Evolutionary conservation across 2,888 invertebrate genomes (phyloP), one percentile per base, ranked within the genome.

Genomic region (Cerastis leucographa): DNA sequence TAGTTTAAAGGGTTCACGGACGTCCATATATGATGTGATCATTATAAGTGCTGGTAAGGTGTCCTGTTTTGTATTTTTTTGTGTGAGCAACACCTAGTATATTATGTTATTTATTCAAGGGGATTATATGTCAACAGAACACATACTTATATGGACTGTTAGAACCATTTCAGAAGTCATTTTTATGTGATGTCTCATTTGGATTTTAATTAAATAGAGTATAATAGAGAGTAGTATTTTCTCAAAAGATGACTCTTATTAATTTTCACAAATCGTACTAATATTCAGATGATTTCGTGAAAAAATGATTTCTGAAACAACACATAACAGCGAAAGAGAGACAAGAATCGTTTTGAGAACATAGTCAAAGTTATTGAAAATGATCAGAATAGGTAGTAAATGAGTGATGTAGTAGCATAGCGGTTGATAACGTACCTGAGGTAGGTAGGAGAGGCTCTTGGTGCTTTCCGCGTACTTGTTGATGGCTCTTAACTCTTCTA

Each of bases 381-480:
- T 68, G 9, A 84, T 65, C 67, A 54, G 54, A 77, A 46, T 69
- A 54, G 5, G 12, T 54, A 81, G 56, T 80, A 69, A 74, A 65
- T 67, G 54, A 76, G 25, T 61, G 4, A 9, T 70, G 56, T 14
- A 9, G 67, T 62, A 70, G 6, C 22, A 61, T 70, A 68, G 61
- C 35, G 62, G 66, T 62, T 78, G 59, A 64, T 61, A 62, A 77
- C 97, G 96, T 97, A 99, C 99, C 98, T 98, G 98, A 86, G 99
- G 99, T 92, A 99, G 97, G 95, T 98, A 99, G 90, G 98, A 98
- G 91, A 99, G 97, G 94, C 98, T 98, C 95, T 98, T 98, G 80
- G 99, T 99, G 95, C 98, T 99, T 96, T 99, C 99, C 40, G 99
- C 99, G 94, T 99, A 99, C 91, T 98, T 98, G 97, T 99, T 99